Evolutionary conservation across 1,140 invertebrate species (phyloP), one percentile per base, ranked within the genome.

Genomic region (Heliothis subflexa): DNA sequence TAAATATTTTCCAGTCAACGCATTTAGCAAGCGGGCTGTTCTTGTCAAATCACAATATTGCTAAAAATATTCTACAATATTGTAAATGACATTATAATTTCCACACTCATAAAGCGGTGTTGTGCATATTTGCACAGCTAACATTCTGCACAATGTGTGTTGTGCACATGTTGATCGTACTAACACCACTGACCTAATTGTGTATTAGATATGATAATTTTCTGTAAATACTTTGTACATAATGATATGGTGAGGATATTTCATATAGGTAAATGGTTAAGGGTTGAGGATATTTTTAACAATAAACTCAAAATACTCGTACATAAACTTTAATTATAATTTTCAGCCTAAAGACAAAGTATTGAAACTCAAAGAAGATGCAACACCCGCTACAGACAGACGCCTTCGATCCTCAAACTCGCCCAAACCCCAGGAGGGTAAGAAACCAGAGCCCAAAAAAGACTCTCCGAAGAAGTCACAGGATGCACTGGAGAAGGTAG

Each of bases 261-360:
- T 49, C 13, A 33, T 61, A 49, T 4, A 55, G n/a, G 40, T 79
- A 33, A 54, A 10, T 9, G 18, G 21, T 25, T 10, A 3, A 12
- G 10, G 2, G 50, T 40, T 7, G 33, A 40, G 33, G 33, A 40
- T 40, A 40, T 40, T 40, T 40, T 40, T 40, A 9, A 9, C 7
- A 9, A 7, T 7, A 3, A 40, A 9, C 33, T 40, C 5, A 40
- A 40, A 40, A 40, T 9, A 40, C 9, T 40, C n/a, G n/a, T n/a
- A 40, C 33, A 40, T 40, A 40, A 9, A 40, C 4, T 40, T 40
- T 40, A 45, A 49, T 50, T 40, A 73, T 76, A 2, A 74, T 62
- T 88, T 89, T 12, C 87, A 94, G 92, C 87, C 88, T 10, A 93
- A 92, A 54, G 88, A 91, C 14, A 94, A 93, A 86, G 81, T 94